Evolutionary conservation across 2,797 vertebrate species (phyloP), one percentile per base, ranked within the genome.

Genomic region (Gymnodraco acuticeps): DNA sequence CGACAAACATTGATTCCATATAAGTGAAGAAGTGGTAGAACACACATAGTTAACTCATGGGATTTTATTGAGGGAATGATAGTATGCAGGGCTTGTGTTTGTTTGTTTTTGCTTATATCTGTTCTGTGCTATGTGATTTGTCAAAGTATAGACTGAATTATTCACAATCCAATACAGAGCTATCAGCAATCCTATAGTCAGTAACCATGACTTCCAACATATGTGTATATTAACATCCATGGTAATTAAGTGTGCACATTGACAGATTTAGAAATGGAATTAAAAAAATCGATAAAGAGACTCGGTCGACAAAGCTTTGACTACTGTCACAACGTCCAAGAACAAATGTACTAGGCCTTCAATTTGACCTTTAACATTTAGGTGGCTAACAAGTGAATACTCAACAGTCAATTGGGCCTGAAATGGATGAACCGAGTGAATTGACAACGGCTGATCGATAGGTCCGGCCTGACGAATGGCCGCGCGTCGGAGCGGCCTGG

Each of bases 1-100:
- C 38, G 73, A 64, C 48, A 75, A 84, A 80, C 83, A 91, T 70
- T 59, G 87, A 92, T 91, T 93, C 81, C 85, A 81, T 85, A 80
- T 83, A 85, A 86, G 72, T 58, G 80, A 76, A 83, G 61, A 48
- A 66, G 58, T 83, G 74, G 71, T 63, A 74, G 48, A 73, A 83
- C 78, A 89, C 87, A 90, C 84, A 84, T 14, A 65, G 53, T 65
- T 78, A 87, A 88, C 78, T 70, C 41, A 43, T 38, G 52, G 65
- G 79, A 74, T 45, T 73, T 47, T 70, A 60, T 68, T 20, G 17
- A 67, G 55, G 38, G 42, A 55, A 52, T 19, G 27, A 71, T 47
- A 70, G 54, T 60, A 48, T 59, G 33, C 43, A 10, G 33, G 17
- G 58, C 33, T 45, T 61, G 56, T 63, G 33, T 63, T 5, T 62